Conservation (phyloP, 2,888 invertebrate species). For the Latrodectus elegans region DNA sequence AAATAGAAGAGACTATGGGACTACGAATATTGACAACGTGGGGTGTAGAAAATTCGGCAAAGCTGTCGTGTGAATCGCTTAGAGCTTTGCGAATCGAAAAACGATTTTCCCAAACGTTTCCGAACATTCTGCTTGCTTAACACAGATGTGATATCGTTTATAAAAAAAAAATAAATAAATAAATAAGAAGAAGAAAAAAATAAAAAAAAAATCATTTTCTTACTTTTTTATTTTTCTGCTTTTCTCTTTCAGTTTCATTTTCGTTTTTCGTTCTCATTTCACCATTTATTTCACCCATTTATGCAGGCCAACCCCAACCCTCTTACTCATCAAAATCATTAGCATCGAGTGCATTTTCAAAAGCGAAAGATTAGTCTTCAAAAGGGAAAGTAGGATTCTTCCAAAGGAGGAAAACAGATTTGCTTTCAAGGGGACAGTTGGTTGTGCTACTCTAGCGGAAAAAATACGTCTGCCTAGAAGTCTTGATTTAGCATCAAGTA, state of each 20-base stretch:
- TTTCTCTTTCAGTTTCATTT: constrained; percentile 9
- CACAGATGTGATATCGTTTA: constrained; percentile 30
- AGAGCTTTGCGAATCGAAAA: constrained; percentile 46
- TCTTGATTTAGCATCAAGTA: no score
- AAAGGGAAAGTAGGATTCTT: constrained; percentile 4
- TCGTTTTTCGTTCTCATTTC: not conserved
- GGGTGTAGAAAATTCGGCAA: not conserved
- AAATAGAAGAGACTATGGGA: not conserved
- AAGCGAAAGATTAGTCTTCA: constrained; percentile 6
- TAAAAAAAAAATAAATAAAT: no score
- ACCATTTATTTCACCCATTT: not conserved
- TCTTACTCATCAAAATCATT: constrained; percentile 24
- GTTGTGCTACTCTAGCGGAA: not conserved
- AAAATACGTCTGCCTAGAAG: not conserved
- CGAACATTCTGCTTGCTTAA: constrained; percentile 28
- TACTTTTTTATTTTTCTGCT: not conserved
- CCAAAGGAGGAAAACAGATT: constrained; percentile 6
- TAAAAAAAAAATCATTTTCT: constrained; percentile 8
- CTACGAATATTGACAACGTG: not conserved
- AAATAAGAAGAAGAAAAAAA: no score
- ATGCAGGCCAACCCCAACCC: not conserved
- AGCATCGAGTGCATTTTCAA: constrained; percentile 27
- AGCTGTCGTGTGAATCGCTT: constrained; percentile 12
- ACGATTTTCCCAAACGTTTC: constrained; percentile 39
- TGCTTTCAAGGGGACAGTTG: not conserved